Evolutionary conservation across 64 coral and sea anemone species (phyloP).

Genomic region (Pocillopora damicornis): DNA sequence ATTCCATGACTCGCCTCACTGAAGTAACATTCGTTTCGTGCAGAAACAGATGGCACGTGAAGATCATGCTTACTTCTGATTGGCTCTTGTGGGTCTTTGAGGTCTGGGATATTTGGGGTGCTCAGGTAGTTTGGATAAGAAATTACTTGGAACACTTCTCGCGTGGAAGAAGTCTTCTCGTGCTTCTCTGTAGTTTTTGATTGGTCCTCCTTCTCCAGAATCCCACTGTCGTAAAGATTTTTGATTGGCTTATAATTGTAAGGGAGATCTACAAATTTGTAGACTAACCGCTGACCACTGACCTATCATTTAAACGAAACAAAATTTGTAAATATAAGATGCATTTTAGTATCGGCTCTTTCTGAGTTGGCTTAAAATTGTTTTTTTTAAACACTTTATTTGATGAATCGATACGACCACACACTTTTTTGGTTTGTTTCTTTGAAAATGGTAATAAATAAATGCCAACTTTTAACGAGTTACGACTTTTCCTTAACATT

Average conservation of each 20-base stretch:
- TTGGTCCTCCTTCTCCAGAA: background rate
- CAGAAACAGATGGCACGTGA: background rate
- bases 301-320: conserved; percentile 49
- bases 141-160: conserved; percentile 34
- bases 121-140: background rate
- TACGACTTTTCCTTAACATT: too few species aligned
- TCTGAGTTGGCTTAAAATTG: too few species aligned
- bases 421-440: too few species aligned
- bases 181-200: background rate
- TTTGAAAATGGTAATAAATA: too few species aligned
- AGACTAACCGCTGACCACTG: conserved; percentile 86
- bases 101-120: background rate
- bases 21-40: background rate
- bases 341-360: background rate
- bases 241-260: conserved; percentile 80
- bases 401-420: too few species aligned
- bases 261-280: conserved; percentile 98
- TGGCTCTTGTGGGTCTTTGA: conserved; percentile 38
- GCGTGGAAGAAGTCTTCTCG: background rate
- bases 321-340: background rate
- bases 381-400: too few species aligned
- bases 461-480: too few species aligned
- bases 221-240: conserved; percentile 26
- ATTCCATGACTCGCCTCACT: background rate
- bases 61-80: conserved; percentile 12